Evolutionary conservation across 2,113 vertebrate species (phyloP).

Genomic region (Galeopterus variegatus): DNA sequence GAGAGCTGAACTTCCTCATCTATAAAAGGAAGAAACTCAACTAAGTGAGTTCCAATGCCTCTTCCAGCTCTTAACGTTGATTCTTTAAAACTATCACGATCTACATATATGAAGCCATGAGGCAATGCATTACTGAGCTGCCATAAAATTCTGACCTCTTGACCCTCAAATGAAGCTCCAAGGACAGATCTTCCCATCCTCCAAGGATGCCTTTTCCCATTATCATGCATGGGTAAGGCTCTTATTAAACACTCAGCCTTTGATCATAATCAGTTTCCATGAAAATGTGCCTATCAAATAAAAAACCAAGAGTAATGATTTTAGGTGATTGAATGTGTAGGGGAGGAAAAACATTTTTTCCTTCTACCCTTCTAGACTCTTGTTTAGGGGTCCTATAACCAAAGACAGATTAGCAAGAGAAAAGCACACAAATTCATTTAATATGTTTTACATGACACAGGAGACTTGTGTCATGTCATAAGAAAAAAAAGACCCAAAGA

Average conservation of each 20-base stretch:
- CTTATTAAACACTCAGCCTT: conserved; percentile 37
- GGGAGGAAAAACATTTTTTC: background rate
- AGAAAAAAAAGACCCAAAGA: background rate
- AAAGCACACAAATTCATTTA: background rate
- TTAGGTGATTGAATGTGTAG: background rate
- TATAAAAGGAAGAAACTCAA: background rate
- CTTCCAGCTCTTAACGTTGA: background rate
- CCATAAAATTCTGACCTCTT: background rate
- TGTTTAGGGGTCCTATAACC: background rate
- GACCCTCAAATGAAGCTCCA: background rate
- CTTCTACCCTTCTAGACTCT: background rate
- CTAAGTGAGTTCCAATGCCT: background rate
- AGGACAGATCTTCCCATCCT: background rate
- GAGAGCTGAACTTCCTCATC: background rate
- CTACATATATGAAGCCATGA: background rate
- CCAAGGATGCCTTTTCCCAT: background rate
- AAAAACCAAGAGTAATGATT: conserved; percentile 23
- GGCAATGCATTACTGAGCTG: background rate
- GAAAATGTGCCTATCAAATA: conserved; percentile 45
- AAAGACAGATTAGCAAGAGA: background rate
- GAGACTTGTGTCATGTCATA: background rate
- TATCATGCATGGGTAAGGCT: background rate
- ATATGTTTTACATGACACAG: background rate
- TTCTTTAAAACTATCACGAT: conserved; percentile 14
- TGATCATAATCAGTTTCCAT: conserved; percentile 17